Evolutionary conservation across 2,888 invertebrate species (phyloP).

Genomic region (Coenonympha arcania): DNA sequence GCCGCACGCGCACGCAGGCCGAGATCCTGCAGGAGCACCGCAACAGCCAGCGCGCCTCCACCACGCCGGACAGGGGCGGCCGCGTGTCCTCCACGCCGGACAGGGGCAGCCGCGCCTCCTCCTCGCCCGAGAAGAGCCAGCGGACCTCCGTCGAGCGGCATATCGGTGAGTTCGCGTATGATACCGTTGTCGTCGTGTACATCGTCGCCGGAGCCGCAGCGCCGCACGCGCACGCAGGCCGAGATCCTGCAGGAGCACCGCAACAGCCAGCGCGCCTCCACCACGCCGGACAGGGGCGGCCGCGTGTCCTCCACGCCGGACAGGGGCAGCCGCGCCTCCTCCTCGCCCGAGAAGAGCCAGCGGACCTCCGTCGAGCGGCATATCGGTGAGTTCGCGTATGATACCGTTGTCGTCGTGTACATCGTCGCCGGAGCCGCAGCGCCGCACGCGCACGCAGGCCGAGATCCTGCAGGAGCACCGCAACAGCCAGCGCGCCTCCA

Average conservation of each 20-base stretch:
- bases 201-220: constrained; percentile 52
- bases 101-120: too few relatives aligned
- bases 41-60: constrained; percentile 34
- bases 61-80: constrained; percentile 6
- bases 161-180: too few relatives aligned
- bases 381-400: constrained; percentile 48
- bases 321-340: constrained; percentile 35
- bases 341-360: constrained; percentile 29
- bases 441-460: constrained; percentile 62
- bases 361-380: constrained; percentile 32
- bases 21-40: constrained; percentile 64
- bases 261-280: constrained; percentile 33
- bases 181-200: constrained; percentile 57
- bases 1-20: constrained; percentile 62
- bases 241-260: constrained; percentile 64
- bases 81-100: too few relatives aligned
- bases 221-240: constrained; percentile 54
- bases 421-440: constrained; percentile 53
- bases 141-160: too few relatives aligned
- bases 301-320: constrained; percentile 22
- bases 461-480: constrained; percentile 64
- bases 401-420: too few relatives aligned
- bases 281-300: constrained; percentile 9
- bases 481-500: constrained; percentile 34
- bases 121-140: too few relatives aligned